Base-by-base conservation (phyloP, 1,140 invertebrate genomes). In the Caerostris extrusa region DNA sequence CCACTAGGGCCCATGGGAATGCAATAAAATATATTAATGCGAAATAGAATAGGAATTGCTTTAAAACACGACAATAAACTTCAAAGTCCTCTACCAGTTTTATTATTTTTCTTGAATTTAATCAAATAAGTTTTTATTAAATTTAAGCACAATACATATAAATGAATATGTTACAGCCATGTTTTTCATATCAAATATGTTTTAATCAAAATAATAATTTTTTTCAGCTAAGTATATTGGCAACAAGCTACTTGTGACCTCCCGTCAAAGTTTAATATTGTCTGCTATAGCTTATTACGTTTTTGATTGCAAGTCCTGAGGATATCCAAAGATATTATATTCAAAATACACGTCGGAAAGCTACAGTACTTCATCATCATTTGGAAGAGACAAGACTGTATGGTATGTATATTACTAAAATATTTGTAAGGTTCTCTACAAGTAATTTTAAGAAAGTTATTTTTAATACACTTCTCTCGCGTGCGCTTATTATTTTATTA, bases 241-340 rank as follows among this genome's bases (percentile, higher is more conserved):
- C 57, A 12, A 88, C 12, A 61, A 17, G 7, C 17, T 61, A n/a
- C 3, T 7, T 17, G 69, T 60, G 12, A 93, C 92, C 6, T 34
- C 57, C n/a, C 85, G 92, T 2, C 92, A 93, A 61, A 19, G 85
- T 89, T 12, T 88, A 3, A 81, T 93, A 50, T 56, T 93, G 64
- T 93, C 92, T 4, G 92, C 92, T 86, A 93, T 93, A 14, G n/a
- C 92, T 34, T 87, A 82, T 64, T 93, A 58, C 64, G 92, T 93
- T 6, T n/a, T 50, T 88, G 12, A 88, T 89, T 7, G 71, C 69
- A 7, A 88, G 57, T 55, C 58, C 56, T 50, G 67, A 64, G 57
- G 92, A 93, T 0, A 93, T 93, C 17, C 67, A 61, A 88, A 61
- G 69, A 56, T 93, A 81, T 57, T 88, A 93, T 10, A 34, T 61